These are phyloP conservation scores for Ellobius talpinus DNA, from an alignment of 2,113 vertebrate species.

Conservation along the genomic window DNA sequence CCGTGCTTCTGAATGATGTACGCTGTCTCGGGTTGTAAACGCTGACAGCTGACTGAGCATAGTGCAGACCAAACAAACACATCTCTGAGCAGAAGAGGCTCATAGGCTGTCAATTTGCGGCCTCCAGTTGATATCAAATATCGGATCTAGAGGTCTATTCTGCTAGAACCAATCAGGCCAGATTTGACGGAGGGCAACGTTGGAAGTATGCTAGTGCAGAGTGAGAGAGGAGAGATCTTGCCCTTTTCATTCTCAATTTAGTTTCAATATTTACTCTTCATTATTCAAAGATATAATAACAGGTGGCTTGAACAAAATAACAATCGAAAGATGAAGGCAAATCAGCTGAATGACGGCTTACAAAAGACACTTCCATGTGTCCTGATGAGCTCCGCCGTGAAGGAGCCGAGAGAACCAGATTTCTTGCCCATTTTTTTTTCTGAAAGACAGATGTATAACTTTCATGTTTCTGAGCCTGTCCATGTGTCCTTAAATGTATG, in stretches of 20 bases:
- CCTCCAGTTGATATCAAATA: slow-evolving; percentile 50
- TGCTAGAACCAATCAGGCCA: background rate
- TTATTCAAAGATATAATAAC: slow-evolving; percentile 60
- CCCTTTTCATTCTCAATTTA: slow-evolving; percentile 67
- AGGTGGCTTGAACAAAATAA: slow-evolving; percentile 64
- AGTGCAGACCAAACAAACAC: background rate
- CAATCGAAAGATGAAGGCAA: slow-evolving; percentile 63
- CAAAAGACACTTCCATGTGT: slow-evolving; percentile 82
- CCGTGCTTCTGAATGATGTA: slow-evolving; percentile 22
- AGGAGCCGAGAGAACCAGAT: slow-evolving; percentile 83
- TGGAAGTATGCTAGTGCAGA: background rate
- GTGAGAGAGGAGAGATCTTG: background rate
- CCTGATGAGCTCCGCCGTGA: slow-evolving; percentile 83
- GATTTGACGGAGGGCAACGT: background rate
- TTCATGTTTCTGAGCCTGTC: slow-evolving; percentile 52
- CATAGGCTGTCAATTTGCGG: background rate
- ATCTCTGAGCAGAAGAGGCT: background rate
- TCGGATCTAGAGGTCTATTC: background rate
- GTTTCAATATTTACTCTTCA: slow-evolving; percentile 61
- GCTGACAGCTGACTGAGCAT: background rate
- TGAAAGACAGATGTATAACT: slow-evolving; percentile 84
- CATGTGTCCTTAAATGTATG: slow-evolving; percentile 76
- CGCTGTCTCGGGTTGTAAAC: background rate
- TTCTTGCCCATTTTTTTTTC: slow-evolving; percentile 82
- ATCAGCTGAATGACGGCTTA: slow-evolving; percentile 80